Conservation (phyloP, 2,113 vertebrate genomes). For the Canis aureus region DNA sequence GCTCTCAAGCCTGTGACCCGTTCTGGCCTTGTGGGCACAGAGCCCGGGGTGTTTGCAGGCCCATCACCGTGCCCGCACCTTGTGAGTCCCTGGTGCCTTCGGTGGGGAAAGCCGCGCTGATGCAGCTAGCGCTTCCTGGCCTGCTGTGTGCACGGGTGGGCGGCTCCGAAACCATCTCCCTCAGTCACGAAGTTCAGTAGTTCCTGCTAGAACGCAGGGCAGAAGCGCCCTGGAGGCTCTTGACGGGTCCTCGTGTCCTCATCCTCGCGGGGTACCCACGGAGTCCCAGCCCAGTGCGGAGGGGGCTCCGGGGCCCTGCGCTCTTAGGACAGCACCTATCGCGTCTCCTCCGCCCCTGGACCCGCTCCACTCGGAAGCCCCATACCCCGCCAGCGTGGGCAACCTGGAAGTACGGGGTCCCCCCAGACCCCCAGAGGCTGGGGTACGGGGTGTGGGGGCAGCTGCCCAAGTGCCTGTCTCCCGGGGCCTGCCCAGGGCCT, state of each 20-base stretch:
- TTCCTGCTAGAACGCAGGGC: not conserved
- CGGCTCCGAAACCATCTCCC: not conserved
- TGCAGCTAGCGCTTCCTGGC: not conserved
- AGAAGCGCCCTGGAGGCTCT: not conserved
- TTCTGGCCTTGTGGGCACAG: not conserved
- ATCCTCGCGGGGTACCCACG: too few species aligned
- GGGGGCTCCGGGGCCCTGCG: not conserved
- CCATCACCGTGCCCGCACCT: not conserved
- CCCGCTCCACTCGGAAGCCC: too few species aligned
- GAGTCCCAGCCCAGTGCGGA: accelerated
- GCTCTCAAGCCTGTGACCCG: too few species aligned
- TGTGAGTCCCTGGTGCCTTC: not conserved
- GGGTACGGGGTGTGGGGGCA: not conserved
- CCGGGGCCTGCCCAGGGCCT: not conserved
- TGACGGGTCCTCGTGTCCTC: not conserved
- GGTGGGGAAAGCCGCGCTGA: too few species aligned
- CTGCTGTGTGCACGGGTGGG: too few species aligned
- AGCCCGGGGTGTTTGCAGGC: too few species aligned
- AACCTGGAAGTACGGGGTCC: not conserved
- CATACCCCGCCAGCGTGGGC: too few species aligned
- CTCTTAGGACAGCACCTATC: not conserved
- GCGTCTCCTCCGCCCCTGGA: accelerated
- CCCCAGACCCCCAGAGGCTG: not conserved
- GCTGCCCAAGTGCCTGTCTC: not conserved
- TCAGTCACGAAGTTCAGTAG: accelerated